Base-by-base conservation (phyloP, 2,888 invertebrate species). In the Yponomeuta malinellus region DNA sequence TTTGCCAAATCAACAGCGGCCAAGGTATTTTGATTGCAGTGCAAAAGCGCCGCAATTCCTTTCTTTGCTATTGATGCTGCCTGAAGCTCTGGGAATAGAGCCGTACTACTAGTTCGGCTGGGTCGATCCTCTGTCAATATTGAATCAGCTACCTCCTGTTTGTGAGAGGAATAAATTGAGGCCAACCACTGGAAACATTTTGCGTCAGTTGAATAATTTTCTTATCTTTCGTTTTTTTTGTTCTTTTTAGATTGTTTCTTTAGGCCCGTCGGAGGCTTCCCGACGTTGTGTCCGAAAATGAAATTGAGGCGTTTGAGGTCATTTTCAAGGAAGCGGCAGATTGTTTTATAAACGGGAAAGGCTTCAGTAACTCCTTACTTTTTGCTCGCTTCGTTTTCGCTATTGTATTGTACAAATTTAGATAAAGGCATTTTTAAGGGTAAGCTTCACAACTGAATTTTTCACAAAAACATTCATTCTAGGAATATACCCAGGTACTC, bases 91-190 rank as follows among this genome's bases (percentile, higher is more conserved):
- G 76, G 85, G 85, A 85, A 84, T 85, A 83, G 79, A 83, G 80
- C 48, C 83, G 83, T 83, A 81, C 78, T 76, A 75, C 73, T 63
- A 43, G 43, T 48, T 59, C 64, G n/a, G 68, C 12, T 43, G 43
- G 43, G 43, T 37, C 48, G 15, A 63, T 59, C 83, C 79, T 81
- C 81, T 84, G 87, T 89, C 89, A 90, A 90, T 90, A 90, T 90
- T 90, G 89, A 87, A 88, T 86, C 86, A 85, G 85, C 83, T 64
- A 48, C 82, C 79, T 82, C 82, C 81, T 87, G 87, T 88, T 88
- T 89, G 88, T 87, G 88, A 85, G 84, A 79, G 81, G 88, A 89
- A 89, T 89, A 88, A 89, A 89, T 88, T 88, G 88, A 83, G 84
- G 81, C 81, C 79, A 81, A 78, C 81, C 79, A 77, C 75, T 79